Base-by-base conservation (phyloP, 2,888 invertebrate species). In the Drosophila pseudotakahashii region DNA sequence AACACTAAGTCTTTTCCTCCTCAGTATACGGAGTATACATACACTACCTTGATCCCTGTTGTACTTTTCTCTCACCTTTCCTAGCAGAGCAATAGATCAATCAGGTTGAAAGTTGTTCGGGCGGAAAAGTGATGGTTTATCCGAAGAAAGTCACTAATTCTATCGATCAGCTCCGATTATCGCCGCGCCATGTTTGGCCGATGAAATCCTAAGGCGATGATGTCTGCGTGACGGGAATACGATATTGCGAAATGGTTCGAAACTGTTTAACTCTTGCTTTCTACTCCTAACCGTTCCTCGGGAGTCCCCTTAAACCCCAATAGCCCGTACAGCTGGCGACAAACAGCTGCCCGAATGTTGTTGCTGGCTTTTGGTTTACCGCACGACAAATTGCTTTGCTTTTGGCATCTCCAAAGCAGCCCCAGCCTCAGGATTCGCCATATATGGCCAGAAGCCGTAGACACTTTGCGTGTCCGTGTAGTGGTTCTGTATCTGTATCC, bases 301-400 rank as follows among this genome's bases (percentile, higher is more conserved):
- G 53, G 66, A 50, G 68, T 30, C 55, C 75, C 74, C 76, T 47
- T 13, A 32, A 2, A 39, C 23, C 45, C 32, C 32, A 19, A 16
- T 41, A 62, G 16, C 63, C 58, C 34, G 37, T 45, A 36, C 59
- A 67, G 48, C 48, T 68, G 67, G 67, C 67, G 69, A 69, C 69
- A 67, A 64, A 39, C 66, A 37, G 64, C 61, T 61, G 61, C 45
- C 45, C 61, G 37, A 62, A 39, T 64, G 67, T 69, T 69, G 51
- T 45, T 69, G 48, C 13, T 48, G 53, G 53, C 52, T 78, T 76
- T 87, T 77, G 78, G 79, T 84, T 77, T 84, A 81, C 82, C 79
- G 88, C 85, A 77, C 79, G 82, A 88, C 88, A 88, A 83, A 83
- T 85, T 85, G 83, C 87, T 63, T 69, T 74, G 88, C 88, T 86